phyloP scores from a whole-genome alignment of 1,140 invertebrate species.

The Halesus radiatus region DNA sequence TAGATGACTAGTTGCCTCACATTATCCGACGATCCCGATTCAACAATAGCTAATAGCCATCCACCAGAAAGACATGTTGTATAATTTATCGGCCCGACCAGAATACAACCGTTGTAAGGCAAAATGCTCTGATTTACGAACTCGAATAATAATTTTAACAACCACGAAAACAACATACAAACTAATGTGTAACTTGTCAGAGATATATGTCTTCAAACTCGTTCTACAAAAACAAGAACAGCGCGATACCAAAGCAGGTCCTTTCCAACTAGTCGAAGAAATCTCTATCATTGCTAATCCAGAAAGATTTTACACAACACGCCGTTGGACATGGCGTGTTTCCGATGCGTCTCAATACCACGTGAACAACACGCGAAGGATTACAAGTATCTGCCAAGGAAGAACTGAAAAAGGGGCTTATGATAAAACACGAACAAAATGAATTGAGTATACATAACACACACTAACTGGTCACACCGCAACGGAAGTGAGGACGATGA shows the following conservation, averaged over 20 bases:
- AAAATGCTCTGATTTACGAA: slow-evolving; percentile 17
- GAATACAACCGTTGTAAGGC: neutral
- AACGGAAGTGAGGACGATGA: slow-evolving; percentile 21
- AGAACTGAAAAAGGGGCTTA: too few species aligned
- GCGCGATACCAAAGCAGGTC: too few species aligned
- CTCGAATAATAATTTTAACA: slow-evolving; percentile 13
- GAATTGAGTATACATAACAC: neutral
- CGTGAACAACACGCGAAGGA: too few species aligned
- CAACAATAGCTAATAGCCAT: slow-evolving; percentile 25
- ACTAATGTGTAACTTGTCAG: slow-evolving; percentile 3
- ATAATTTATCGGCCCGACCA: slow-evolving; percentile 19
- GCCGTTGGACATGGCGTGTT: too few species aligned
- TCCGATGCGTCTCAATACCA: too few species aligned
- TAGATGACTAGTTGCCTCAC: neutral
- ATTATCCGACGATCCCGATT: neutral
- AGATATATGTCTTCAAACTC: too few species aligned
- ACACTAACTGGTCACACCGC: slow-evolving; percentile 11
- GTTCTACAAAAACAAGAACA: too few species aligned
- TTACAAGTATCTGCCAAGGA: too few species aligned
- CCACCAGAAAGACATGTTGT: neutral
- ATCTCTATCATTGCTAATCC: too few species aligned
- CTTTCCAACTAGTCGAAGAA: too few species aligned
- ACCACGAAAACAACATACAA: slow-evolving; percentile 1
- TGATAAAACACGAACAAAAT: too few species aligned
- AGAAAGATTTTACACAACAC: too few species aligned